Percentiles rank a stretch among this genome's conserved stretches.
Conservation (phyloP, 2,113 vertebrate genomes). For the Pristiophorus japonicus region DNA sequence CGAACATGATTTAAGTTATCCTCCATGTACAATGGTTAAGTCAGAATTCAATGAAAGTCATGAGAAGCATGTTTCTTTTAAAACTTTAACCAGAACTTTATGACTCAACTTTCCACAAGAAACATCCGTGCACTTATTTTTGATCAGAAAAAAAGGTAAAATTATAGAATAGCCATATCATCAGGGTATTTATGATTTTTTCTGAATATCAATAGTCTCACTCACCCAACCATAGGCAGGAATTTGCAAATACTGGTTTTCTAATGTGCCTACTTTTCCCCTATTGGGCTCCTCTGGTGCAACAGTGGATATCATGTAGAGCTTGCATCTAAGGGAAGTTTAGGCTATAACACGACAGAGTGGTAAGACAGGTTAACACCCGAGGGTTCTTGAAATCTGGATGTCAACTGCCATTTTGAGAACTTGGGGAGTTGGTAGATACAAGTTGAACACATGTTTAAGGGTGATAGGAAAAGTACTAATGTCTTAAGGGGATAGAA, state of each 20-base stretch:
- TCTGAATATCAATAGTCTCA: no score
- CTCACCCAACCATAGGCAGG: no score
- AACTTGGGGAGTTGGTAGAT: neutral
- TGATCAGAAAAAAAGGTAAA: neutral
- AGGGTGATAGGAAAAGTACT: neutral
- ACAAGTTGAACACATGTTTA: neutral
- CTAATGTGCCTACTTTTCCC: neutral
- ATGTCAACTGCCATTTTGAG: neutral
- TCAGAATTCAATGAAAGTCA: neutral
- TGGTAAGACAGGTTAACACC: neutral
- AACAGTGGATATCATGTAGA: neutral
- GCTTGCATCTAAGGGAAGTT: neutral
- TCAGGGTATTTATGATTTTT: no score
- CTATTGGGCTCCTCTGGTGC: neutral
- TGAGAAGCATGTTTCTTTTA: neutral
- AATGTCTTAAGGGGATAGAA: neutral
- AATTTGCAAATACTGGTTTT: no score
- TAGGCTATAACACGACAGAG: neutral
- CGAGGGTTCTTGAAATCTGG: neutral
- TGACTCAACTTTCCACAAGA: neutral
- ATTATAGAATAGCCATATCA: no score
- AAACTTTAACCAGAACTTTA: neutral
- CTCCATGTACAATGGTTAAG: neutral
- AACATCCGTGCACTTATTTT: neutral
- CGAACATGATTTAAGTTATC: neutral